A percentile compares a stretch with the other conserved stretches of the same genome.
Conservation (phyloP, 1,140 invertebrate species). For the Aplysia californica region DNA sequence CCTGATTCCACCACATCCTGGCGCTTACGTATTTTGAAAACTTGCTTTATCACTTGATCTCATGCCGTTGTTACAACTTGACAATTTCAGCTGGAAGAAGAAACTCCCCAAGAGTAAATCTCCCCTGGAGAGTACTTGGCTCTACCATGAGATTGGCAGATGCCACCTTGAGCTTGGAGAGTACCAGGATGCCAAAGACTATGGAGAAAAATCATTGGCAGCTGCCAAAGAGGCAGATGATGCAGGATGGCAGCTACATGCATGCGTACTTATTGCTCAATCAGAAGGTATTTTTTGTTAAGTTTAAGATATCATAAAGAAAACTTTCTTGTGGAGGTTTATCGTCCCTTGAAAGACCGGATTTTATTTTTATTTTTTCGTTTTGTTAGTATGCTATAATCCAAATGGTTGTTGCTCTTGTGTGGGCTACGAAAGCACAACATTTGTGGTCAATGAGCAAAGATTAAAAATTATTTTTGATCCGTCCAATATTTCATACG, state of each 20-base stretch:
- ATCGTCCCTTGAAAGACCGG: too few species aligned
- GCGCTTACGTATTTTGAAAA: too few species aligned
- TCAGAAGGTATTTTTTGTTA: slow-evolving; percentile 51
- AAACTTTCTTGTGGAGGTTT: too few species aligned
- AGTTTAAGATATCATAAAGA: not conserved
- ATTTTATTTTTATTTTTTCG: too few species aligned
- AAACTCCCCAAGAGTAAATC: slow-evolving; percentile 62
- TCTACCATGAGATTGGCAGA: slow-evolving; percentile 68
- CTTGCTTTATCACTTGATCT: too few species aligned
- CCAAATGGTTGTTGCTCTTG: too few species aligned
- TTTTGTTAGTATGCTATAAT: too few species aligned
- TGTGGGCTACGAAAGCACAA: not conserved
- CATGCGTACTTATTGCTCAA: slow-evolving; percentile 65
- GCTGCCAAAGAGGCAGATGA: slow-evolving; percentile 62
- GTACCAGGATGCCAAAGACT: slow-evolving; percentile 59
- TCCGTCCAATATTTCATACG: too few species aligned
- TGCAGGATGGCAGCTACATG: slow-evolving; percentile 65
- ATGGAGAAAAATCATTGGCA: slow-evolving; percentile 64
- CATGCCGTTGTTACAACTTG: too few species aligned
- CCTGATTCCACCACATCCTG: too few species aligned
- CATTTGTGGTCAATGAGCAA: not conserved
- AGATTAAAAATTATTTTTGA: too few species aligned
- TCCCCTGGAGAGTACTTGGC: slow-evolving; percentile 65
- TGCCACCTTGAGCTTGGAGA: slow-evolving; percentile 65
- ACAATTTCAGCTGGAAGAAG: slow-evolving; percentile 60